Percentiles rank a stretch among this genome's conserved stretches.
Evolutionary conservation across 2,113 vertebrate species (phyloP).

Genomic region (Orcinus orca): DNA sequence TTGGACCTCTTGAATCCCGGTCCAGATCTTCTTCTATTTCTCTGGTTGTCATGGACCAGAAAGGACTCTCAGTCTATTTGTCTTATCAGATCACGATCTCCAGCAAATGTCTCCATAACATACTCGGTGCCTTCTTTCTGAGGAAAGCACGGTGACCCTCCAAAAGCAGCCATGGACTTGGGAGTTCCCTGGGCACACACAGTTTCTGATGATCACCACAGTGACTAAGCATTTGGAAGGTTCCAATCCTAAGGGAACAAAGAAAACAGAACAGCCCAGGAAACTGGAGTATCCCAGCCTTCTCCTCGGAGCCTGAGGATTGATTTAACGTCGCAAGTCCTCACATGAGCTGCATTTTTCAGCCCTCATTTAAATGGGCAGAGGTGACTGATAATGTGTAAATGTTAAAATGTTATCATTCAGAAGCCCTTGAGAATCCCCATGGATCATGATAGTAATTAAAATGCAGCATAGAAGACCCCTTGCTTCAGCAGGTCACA

Average conservation of each 20-base stretch:
- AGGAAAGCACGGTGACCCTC: neutral
- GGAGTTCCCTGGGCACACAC: neutral
- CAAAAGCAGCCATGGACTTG: neutral
- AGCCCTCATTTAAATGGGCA: neutral
- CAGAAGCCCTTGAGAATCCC: neutral
- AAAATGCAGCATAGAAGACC: neutral
- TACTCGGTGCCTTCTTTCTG: neutral
- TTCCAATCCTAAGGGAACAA: neutral
- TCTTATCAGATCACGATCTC: neutral
- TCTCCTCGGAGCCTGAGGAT: neutral
- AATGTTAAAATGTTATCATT: constrained; percentile 29
- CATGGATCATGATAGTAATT: neutral
- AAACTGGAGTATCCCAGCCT: neutral
- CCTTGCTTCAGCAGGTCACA: neutral
- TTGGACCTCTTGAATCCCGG: neutral
- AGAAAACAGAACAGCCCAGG: neutral
- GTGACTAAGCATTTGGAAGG: neutral
- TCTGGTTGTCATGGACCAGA: neutral
- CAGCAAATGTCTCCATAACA: neutral
- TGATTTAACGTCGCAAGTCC: neutral
- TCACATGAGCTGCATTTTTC: neutral
- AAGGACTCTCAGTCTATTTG: neutral
- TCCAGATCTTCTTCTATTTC: neutral
- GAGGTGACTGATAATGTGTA: neutral
- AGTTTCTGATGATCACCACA: neutral